Evolutionary conservation across 2,797 vertebrate genomes (phyloP).

Genomic region (Hipposideros larvatus): DNA sequence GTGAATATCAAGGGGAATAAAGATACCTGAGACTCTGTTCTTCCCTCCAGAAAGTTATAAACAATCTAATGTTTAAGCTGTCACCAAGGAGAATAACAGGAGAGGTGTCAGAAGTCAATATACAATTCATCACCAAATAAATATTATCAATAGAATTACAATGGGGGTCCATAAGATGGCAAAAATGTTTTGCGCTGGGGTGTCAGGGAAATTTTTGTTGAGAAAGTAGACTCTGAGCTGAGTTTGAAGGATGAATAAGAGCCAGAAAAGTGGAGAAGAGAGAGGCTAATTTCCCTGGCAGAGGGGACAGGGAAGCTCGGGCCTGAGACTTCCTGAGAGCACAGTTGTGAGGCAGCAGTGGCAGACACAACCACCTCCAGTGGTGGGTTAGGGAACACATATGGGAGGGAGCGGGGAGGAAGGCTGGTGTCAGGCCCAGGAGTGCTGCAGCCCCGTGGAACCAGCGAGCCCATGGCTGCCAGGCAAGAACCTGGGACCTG

Average conservation of each 20-base stretch:
- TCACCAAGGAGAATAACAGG: neutral
- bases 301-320: rapidly evolving
- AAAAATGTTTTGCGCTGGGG: neutral
- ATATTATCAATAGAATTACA: neutral
- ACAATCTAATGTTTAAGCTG: neutral
- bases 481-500: neutral
- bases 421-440: neutral
- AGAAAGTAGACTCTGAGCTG: neutral
- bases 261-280: neutral
- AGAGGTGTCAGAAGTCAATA: neutral
- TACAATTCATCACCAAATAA: neutral
- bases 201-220: neutral
- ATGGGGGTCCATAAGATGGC: neutral
- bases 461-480: neutral
- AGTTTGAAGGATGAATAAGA: neutral
- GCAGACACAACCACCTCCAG: too few species aligned
- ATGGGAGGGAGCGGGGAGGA: rapidly evolving
- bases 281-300: neutral
- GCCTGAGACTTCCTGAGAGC: neutral
- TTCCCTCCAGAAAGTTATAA: neutral
- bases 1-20: neutral
- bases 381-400: rapidly evolving
- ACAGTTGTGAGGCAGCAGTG: neutral
- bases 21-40: neutral
- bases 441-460: too few species aligned